Conservation (phyloP, 2,797 vertebrate genomes). For the Neosilurus mollespiculum region DNA sequence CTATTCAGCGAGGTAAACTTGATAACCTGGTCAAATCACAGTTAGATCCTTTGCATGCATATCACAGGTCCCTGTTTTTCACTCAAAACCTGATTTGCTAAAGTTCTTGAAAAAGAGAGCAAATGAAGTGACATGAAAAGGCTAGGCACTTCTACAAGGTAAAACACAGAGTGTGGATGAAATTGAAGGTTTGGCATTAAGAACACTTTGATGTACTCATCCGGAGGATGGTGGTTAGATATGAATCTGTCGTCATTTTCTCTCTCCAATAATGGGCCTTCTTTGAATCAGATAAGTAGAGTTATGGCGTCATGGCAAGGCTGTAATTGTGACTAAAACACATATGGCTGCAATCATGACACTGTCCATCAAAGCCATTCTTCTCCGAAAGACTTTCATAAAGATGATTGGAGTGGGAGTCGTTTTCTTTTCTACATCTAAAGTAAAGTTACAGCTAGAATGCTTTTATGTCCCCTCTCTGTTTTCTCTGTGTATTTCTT, state of each 20-base stretch:
- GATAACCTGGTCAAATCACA: conserved; percentile 3
- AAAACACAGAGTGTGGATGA: conserved; percentile 38
- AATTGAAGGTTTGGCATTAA: conserved; percentile 43
- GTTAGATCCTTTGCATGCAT: background rate
- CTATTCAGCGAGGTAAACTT: background rate
- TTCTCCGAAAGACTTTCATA: conserved; percentile 57
- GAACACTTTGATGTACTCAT: conserved; percentile 46
- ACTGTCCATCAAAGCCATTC: conserved; percentile 59
- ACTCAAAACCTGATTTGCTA: conserved; percentile 14
- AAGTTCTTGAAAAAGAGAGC: conserved; percentile 39
- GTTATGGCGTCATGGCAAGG: conserved; percentile 37
- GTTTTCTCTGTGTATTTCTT: conserved; percentile 14
- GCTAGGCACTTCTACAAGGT: background rate
- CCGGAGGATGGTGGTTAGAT: conserved; percentile 39
- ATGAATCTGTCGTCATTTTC: conserved; percentile 44
- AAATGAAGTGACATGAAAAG: conserved; percentile 23
- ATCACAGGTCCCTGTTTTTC: conserved; percentile 4
- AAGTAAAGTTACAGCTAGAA: conserved; percentile 40
- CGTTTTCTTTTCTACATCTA: conserved; percentile 30
- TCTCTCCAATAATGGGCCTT: conserved; percentile 42
- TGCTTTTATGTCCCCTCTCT: conserved; percentile 46
- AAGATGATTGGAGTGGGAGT: conserved; percentile 50
- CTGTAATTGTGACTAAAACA: conserved; percentile 50
- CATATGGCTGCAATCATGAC: conserved; percentile 51
- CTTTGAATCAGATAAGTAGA: conserved; percentile 51